Evolutionary conservation across 2,797 vertebrate genomes (phyloP).

Genomic region (Selene dorsalis): DNA sequence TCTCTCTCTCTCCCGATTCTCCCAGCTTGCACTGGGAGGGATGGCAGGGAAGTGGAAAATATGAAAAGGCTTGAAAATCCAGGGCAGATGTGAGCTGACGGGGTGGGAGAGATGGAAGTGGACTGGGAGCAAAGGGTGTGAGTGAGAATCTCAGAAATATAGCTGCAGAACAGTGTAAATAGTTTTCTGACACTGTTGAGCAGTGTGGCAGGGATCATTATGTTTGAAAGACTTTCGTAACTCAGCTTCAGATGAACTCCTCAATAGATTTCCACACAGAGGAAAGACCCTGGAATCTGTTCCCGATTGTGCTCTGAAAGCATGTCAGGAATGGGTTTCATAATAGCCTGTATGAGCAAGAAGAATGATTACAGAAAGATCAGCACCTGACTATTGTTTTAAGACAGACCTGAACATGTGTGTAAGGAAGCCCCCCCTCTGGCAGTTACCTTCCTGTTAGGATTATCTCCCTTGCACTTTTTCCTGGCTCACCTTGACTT

Average conservation of each 20-base stretch:
- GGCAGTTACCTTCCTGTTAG: slow-evolving; percentile 31
- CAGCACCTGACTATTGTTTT: background rate
- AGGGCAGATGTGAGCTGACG: slow-evolving; percentile 75
- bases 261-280: background rate
- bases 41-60: slow-evolving; percentile 75
- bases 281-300: background rate
- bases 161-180: slow-evolving; percentile 35
- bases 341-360: background rate
- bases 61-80: slow-evolving; percentile 74
- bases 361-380: background rate
- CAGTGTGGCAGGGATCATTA: background rate
- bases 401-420: slow-evolving; percentile 3
- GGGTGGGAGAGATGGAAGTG: slow-evolving; percentile 49
- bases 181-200: slow-evolving; percentile 20
- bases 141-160: slow-evolving; percentile 38
- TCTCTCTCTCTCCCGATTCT: slow-evolving; percentile 40
- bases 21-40: slow-evolving; percentile 46
- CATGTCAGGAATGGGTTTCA: background rate
- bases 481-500: slow-evolving; percentile 37
- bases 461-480: slow-evolving; percentile 37
- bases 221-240: background rate
- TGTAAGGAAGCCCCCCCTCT: background rate
- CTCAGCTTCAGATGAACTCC: background rate
- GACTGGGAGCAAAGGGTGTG: slow-evolving; percentile 34
- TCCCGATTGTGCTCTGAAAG: background rate